Evolutionary conservation across 2,113 vertebrate species (phyloP).

Genomic region (Carassius carassius): DNA sequence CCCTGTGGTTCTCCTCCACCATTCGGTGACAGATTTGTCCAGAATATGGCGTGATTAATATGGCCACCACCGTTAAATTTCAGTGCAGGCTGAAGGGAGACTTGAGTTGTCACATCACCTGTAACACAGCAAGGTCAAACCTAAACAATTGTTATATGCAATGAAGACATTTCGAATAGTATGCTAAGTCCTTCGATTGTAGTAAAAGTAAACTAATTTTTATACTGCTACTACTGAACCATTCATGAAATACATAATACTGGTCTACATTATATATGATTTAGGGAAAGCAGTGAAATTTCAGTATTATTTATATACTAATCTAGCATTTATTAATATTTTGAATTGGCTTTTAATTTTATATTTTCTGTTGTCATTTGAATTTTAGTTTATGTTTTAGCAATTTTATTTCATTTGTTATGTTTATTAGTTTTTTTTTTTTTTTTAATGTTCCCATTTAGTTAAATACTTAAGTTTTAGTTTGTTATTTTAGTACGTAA

Average conservation of each 20-base stretch:
- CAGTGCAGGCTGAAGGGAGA: slow-evolving; percentile 88
- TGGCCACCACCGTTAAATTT: slow-evolving; percentile 97
- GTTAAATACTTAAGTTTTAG: no score
- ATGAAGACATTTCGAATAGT: neutral
- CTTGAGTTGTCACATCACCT: slow-evolving; percentile 91
- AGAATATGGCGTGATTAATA: slow-evolving; percentile 96
- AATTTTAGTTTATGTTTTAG: neutral
- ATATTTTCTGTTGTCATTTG: no score
- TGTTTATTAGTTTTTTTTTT: no score
- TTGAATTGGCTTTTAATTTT: neutral
- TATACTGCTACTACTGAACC: neutral
- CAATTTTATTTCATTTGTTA: no score
- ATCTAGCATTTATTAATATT: neutral
- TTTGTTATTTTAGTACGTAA: no score
- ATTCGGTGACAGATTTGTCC: slow-evolving; percentile 94
- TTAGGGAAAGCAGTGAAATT: neutral
- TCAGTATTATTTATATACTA: neutral
- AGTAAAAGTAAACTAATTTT: neutral
- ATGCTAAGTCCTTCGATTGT: neutral
- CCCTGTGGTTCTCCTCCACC: slow-evolving; percentile 92
- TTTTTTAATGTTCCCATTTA: no score
- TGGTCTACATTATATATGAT: neutral
- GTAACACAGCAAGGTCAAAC: slow-evolving; percentile 46
- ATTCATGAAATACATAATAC: neutral
- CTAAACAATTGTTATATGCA: neutral